Evolutionary conservation across 2,888 invertebrate species (phyloP).

Genomic region (Lucinisca nassula): DNA sequence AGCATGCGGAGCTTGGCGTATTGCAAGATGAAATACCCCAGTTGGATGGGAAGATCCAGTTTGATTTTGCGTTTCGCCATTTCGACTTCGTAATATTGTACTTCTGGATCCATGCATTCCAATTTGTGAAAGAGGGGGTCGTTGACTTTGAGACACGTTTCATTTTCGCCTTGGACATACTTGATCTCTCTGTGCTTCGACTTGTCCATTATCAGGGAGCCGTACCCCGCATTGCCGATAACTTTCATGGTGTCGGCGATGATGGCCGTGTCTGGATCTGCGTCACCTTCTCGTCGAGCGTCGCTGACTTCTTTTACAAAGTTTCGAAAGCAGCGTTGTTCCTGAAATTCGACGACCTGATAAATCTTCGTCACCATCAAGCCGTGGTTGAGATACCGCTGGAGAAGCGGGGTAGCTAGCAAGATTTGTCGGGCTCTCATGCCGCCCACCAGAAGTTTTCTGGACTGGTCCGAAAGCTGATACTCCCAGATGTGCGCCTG

Average conservation of each 20-base stretch:
- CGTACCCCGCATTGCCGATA: conserved; percentile 55
- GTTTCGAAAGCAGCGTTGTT: background rate
- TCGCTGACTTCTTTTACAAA: background rate
- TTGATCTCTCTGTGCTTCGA: conserved; percentile 9
- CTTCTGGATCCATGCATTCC: background rate
- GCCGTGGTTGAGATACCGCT: conserved; percentile 43
- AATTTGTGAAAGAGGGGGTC: conserved; percentile 36
- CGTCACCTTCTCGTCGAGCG: conserved; percentile 55
- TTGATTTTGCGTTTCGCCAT: conserved; percentile 17
- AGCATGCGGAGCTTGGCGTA: conserved; percentile 59
- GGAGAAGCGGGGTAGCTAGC: background rate
- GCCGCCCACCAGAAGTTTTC: background rate
- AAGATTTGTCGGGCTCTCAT: conserved; percentile 13
- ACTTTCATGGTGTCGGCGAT: conserved; percentile 57
- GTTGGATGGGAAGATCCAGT: conserved; percentile 53
- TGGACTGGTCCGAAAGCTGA: background rate
- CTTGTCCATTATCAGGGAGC: conserved; percentile 54
- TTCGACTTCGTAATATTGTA: conserved; percentile 49
- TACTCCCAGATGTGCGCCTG: background rate
- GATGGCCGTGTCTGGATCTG: conserved; percentile 37
- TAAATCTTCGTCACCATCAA: conserved; percentile 13
- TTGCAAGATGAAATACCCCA: conserved; percentile 57
- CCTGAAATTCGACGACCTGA: conserved; percentile 1
- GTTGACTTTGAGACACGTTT: conserved; percentile 26
- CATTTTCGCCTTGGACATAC: conserved; percentile 35